These are phyloP conservation scores for Drosophila kikkawai DNA, from an alignment of 1,140 invertebrate genomes.

Conservation along the genomic window DNA sequence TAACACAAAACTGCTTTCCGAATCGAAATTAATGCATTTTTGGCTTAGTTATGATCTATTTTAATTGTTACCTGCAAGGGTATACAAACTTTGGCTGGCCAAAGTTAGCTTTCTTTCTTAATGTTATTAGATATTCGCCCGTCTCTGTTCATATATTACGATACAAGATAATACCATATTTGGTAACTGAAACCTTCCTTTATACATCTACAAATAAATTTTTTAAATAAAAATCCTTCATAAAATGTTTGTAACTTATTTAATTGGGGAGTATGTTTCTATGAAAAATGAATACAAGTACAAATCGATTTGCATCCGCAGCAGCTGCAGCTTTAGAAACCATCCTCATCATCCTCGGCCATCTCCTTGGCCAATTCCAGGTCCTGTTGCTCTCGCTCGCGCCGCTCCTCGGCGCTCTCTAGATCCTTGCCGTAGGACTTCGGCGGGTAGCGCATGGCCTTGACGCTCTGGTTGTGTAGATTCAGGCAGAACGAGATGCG, in stretches of 20 bases:
- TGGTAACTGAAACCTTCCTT: too few species aligned
- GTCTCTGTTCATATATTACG: too few species aligned
- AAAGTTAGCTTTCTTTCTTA: too few species aligned
- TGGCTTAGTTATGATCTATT: too few species aligned
- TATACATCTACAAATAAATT: too few species aligned
- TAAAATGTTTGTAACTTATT: constrained; percentile 42
- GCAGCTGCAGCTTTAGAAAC: constrained; percentile 86
- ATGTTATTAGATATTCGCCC: too few species aligned
- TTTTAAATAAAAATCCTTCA: neutral
- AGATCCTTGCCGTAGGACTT: constrained; percentile 99
- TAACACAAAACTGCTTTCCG: too few species aligned
- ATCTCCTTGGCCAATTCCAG: constrained; percentile 99
- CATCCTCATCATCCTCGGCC: constrained; percentile 99
- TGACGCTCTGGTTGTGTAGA: constrained; percentile 98
- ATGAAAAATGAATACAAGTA: constrained; percentile 36
- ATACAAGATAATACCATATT: too few species aligned
- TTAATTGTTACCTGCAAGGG: too few species aligned
- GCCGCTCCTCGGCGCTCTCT: constrained; percentile 98
- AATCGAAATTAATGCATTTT: too few species aligned
- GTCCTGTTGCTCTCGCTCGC: constrained; percentile 98
- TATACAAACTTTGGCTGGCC: too few species aligned
- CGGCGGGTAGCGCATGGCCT: constrained; percentile 99
- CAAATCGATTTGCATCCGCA: constrained; percentile 21
- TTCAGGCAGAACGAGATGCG: constrained; percentile 99
- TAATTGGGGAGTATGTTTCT: constrained; percentile 47